Conservation (phyloP, 2,888 invertebrate genomes). For the Stomorhina lunata region DNA sequence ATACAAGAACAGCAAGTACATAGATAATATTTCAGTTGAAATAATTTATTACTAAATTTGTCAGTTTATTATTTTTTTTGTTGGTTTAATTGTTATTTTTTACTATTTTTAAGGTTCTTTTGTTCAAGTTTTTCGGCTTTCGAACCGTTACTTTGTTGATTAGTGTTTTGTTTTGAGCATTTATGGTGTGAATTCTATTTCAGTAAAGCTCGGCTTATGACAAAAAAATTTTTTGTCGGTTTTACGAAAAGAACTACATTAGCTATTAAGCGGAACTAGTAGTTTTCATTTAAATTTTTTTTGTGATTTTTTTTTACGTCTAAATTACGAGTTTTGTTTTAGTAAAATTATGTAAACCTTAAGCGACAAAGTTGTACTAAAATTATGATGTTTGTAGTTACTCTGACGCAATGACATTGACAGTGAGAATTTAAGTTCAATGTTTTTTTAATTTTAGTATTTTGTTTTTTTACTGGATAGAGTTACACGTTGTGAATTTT, state of each 20-base stretch:
- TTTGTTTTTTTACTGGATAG: neutral
- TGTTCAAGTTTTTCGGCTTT: neutral
- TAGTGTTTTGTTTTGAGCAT: neutral
- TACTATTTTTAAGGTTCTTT: conserved; percentile 28
- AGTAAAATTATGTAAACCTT: conserved; percentile 31
- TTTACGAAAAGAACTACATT: conserved; percentile 6
- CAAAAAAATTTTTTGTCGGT: conserved; percentile 2
- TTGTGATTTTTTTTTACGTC: neutral
- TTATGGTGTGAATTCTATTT: conserved; percentile 51
- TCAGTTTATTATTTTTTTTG: conserved; percentile 37
- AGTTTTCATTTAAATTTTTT: neutral
- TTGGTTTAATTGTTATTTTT: conserved; percentile 27
- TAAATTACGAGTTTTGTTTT: neutral
- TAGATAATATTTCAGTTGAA: neutral
- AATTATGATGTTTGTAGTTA: conserved; percentile 8
- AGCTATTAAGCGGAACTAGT: conserved; percentile 57
- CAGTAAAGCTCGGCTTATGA: neutral
- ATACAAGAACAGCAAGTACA: neutral
- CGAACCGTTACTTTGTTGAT: conserved; percentile 44
- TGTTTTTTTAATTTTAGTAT: neutral
- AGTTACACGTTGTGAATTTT: neutral
- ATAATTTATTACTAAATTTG: conserved; percentile 48
- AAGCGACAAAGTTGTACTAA: conserved; percentile 36
- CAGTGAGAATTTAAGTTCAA: conserved; percentile 50
- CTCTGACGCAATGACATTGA: conserved; percentile 45